phyloP scores from a whole-genome alignment of 2,888 invertebrate species.

The Steinernema hermaphroditum region DNA sequence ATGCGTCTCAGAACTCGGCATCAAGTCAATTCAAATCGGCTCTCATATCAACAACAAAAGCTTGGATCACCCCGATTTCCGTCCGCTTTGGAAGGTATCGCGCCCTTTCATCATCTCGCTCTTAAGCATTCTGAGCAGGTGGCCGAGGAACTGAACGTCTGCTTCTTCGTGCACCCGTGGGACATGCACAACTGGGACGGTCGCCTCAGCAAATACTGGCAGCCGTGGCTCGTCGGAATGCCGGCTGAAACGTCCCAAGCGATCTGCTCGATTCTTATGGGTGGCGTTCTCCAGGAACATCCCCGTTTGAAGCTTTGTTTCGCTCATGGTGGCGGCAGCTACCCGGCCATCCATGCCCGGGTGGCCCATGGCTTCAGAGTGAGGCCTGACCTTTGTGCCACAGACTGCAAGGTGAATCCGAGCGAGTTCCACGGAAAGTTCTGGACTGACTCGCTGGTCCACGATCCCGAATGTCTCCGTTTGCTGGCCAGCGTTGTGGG shows the following conservation, averaged over 20 bases:
- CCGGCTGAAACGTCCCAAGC: constrained; percentile 72
- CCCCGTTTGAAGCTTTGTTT: constrained; percentile 71
- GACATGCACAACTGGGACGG: constrained; percentile 71
- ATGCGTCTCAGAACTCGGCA: constrained; percentile 68
- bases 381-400: constrained; percentile 71
- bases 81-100: constrained; percentile 70
- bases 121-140: constrained; percentile 66
- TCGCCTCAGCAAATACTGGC: constrained; percentile 71
- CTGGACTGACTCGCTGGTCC: constrained; percentile 71
- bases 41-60: constrained; percentile 72
- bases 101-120: not conserved
- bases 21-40: constrained; percentile 71
- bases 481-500: constrained; percentile 70
- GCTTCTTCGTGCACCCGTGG: constrained; percentile 73
- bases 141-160: constrained; percentile 69
- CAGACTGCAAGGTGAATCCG: constrained; percentile 68
- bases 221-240: constrained; percentile 73
- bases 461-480: constrained; percentile 69
- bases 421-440: constrained; percentile 68
- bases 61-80: constrained; percentile 70
- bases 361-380: constrained; percentile 70
- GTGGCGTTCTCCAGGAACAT: constrained; percentile 70
- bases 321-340: constrained; percentile 71
- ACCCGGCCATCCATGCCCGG: constrained; percentile 71
- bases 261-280: constrained; percentile 71